Base-by-base conservation (phyloP, 2,797 vertebrate species). In the Channallabes apus region DNA sequence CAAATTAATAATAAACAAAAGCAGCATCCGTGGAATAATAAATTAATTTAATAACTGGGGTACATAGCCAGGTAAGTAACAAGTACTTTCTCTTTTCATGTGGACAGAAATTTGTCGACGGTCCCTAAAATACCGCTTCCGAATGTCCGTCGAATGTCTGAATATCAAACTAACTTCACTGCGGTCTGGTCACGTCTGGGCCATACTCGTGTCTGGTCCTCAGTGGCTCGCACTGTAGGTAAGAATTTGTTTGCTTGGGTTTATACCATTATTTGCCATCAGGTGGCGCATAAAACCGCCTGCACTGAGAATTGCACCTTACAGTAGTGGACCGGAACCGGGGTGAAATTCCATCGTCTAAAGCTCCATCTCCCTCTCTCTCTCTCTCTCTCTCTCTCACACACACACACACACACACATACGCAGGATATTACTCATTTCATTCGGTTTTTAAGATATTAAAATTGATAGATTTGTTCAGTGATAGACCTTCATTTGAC, bases 281-380 rank as follows among this genome's bases (percentile, higher is more conserved):
- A 59, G 67, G 18, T 69, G 80, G 54, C 51, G 54, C 78, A 65
- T 1, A 12, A 59, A 2, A n/a, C 69, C 65, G 35, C 67, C 65
- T 58, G 67, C 64, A 35, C 65, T 11, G 51, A 69, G 65, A 35
- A 56, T 58, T 35, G 80, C 80, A 59, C 51, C 67, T 71, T 82
- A 15, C 22, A 59, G 9, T 58, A 17, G 35, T 20, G 22, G 59
- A 59, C 54, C 38, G 67, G 38, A 14, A 38, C 32, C 17, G 24
- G 79, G 17, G 12, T 32, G 62, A 82, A 72, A 82, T 82, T 82
- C 80, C 80, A 15, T 22, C 79, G 18, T 67, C 38, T 27, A 6
- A 2, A 11, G 2, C 18, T 6, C 27, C 3, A 7, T 58, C 27
- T 9, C 3, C 6, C 3, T 76, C 72, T 78, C 29, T 56, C 27